A percentile compares a stretch with the other conserved stretches of the same genome.
Evolutionary conservation across 2,888 invertebrate genomes (phyloP).

Genomic region (Drosophila ochracea): DNA sequence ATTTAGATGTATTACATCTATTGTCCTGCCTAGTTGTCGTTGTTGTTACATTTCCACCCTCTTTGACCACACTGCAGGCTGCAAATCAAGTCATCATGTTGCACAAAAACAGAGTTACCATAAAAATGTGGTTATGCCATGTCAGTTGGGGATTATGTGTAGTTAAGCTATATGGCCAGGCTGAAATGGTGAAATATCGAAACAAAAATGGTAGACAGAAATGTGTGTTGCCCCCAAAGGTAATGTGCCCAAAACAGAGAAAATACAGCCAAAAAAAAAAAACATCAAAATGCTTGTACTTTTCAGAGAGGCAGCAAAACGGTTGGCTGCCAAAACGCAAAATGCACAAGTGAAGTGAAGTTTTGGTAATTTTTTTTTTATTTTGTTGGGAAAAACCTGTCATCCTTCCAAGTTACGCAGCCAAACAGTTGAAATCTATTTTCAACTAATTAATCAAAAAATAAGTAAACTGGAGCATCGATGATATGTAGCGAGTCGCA

Average conservation of each 20-base stretch:
- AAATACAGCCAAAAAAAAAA: slow-evolving; percentile 17
- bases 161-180: slow-evolving; percentile 17
- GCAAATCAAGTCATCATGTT: slow-evolving; percentile 53
- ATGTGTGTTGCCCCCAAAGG: slow-evolving; percentile 60
- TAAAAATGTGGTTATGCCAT: slow-evolving; percentile 53
- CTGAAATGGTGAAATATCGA: slow-evolving; percentile 50
- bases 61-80: slow-evolving; percentile 22
- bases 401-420: slow-evolving; percentile 60
- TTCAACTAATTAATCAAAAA: slow-evolving; percentile 80
- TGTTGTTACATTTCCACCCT: slow-evolving; percentile 1
- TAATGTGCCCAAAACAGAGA: slow-evolving; percentile 50
- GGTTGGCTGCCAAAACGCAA: slow-evolving; percentile 16
- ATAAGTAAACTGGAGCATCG: slow-evolving; percentile 80
- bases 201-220: slow-evolving; percentile 55
- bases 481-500: slow-evolving; percentile 57
- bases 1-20: slow-evolving; percentile 13
- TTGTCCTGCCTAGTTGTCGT: slow-evolving; percentile 2
- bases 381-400: slow-evolving; percentile 59
- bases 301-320: slow-evolving; percentile 20
- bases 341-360: slow-evolving; percentile 33
- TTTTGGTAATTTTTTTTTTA: slow-evolving; percentile 23
- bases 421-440: slow-evolving; percentile 68
- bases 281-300: slow-evolving; percentile 49
- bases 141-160: slow-evolving; percentile 37
- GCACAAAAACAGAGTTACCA: slow-evolving; percentile 42